These are phyloP conservation scores for Pomacea canaliculata DNA, from an alignment of 2,888 invertebrate species.

Conservation along the genomic window DNA sequence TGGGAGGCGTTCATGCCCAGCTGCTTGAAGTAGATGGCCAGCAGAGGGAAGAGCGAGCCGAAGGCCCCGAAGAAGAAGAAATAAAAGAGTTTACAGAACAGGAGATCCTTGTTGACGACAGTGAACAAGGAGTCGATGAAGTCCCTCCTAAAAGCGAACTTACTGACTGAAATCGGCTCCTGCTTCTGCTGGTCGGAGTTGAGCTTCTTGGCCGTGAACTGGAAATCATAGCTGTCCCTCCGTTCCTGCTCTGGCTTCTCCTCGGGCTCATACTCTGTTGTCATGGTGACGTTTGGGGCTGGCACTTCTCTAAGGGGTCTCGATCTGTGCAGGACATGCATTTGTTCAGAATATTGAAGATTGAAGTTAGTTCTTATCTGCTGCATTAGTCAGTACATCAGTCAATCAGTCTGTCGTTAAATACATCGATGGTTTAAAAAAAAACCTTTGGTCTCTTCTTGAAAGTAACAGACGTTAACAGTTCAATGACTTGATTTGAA, in stretches of 20 bases:
- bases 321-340: no score
- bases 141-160: constrained; percentile 42
- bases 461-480: no score
- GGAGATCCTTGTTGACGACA: constrained; percentile 71
- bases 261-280: constrained; percentile 38
- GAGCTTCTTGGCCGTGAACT: constrained; percentile 32
- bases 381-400: no score
- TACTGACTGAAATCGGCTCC: constrained; percentile 1
- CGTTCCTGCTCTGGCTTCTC: constrained; percentile 33
- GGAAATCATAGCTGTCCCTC: constrained; percentile 26
- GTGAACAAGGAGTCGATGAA: constrained; percentile 58
- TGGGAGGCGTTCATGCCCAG: constrained; percentile 99
- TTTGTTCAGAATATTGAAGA: no score
- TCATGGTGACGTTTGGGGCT: constrained; percentile 28
- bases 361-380: no score
- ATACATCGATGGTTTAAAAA: no score
- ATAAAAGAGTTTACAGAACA: constrained; percentile 97
- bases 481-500: no score
- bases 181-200: constrained; percentile 10
- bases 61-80: constrained; percentile 99
- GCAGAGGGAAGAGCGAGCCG: constrained; percentile 95
- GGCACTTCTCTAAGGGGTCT: no score
- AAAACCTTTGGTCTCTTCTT: no score
- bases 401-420: no score
- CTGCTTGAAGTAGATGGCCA: constrained; percentile 99